These are phyloP conservation scores for Euclidia mi DNA, from an alignment of 2,888 invertebrate species.

Conservation along the genomic window DNA sequence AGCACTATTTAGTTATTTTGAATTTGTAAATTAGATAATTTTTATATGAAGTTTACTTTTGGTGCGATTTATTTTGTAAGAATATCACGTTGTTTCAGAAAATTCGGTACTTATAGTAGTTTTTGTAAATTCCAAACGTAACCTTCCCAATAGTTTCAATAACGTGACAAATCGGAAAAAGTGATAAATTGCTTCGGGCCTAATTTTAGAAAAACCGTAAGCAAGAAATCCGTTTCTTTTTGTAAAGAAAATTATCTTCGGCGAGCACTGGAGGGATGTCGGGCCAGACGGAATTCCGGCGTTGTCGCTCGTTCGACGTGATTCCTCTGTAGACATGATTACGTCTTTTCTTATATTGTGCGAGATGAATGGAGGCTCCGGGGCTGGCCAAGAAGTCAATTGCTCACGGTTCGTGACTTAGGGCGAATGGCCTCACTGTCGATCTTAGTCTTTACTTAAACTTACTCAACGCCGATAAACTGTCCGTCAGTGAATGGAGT, in stretches of 20 bases:
- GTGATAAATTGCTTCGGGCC: slow-evolving; percentile 58
- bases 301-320: slow-evolving; percentile 84
- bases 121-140: neutral
- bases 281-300: slow-evolving; percentile 85
- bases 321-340: slow-evolving; percentile 84
- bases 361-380: slow-evolving; percentile 76
- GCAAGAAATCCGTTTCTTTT: slow-evolving; percentile 67
- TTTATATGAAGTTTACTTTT: no score
- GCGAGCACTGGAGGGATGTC: slow-evolving; percentile 68
- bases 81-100: no score
- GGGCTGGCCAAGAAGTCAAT: slow-evolving; percentile 76
- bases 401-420: slow-evolving; percentile 74
- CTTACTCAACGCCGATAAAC: slow-evolving; percentile 27
- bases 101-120: no score
- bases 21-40: no score
- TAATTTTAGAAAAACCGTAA: slow-evolving; percentile 67
- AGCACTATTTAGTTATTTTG: no score
- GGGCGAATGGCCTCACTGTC: slow-evolving; percentile 53
- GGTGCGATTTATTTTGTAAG: no score
- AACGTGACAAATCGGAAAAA: slow-evolving; percentile 27
- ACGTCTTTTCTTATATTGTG: slow-evolving; percentile 86
- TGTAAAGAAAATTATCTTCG: slow-evolving; percentile 75
- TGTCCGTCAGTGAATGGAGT: no score
- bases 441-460: slow-evolving; percentile 38
- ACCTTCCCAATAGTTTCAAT: slow-evolving; percentile 3